These are phyloP conservation scores for Tolmerus cingulatus DNA, from an alignment of 2,888 invertebrate genomes.

Conservation along the genomic window DNA sequence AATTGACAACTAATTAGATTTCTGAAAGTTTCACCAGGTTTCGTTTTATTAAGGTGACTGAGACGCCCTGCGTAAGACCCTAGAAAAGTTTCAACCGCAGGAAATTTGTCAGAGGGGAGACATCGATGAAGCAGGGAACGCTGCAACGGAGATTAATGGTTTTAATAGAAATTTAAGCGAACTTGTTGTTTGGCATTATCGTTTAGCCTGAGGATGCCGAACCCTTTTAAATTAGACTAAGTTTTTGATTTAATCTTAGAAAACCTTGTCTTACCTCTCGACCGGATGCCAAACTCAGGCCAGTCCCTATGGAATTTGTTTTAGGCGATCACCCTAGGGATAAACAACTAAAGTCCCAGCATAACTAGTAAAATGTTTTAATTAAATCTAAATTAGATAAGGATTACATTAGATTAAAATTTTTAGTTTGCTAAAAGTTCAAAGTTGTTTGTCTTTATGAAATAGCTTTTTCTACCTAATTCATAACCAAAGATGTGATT, in stretches of 20 bases:
- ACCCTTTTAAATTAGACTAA: neutral
- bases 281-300: neutral
- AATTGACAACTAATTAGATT: slow-evolving; percentile 36
- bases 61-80: neutral
- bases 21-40: slow-evolving; percentile 1
- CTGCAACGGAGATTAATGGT: neutral
- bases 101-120: neutral
- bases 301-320: neutral
- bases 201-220: neutral
- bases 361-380: neutral
- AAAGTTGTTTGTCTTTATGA: too few relatives aligned
- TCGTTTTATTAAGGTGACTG: slow-evolving; percentile 12
- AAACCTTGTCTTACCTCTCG: neutral
- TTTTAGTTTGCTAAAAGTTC: neutral
- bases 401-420: neutral
- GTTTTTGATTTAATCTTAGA: neutral
- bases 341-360: neutral
- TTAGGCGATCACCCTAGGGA: neutral
- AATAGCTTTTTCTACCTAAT: too few relatives aligned
- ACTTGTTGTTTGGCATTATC: neutral
- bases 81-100: neutral
- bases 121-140: neutral
- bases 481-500: too few relatives aligned
- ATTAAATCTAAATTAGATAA: neutral
- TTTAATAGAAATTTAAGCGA: neutral